These are phyloP conservation scores for Sciurus vulgaris DNA, from an alignment of 2,797 vertebrate species.

Conservation along the genomic window DNA sequence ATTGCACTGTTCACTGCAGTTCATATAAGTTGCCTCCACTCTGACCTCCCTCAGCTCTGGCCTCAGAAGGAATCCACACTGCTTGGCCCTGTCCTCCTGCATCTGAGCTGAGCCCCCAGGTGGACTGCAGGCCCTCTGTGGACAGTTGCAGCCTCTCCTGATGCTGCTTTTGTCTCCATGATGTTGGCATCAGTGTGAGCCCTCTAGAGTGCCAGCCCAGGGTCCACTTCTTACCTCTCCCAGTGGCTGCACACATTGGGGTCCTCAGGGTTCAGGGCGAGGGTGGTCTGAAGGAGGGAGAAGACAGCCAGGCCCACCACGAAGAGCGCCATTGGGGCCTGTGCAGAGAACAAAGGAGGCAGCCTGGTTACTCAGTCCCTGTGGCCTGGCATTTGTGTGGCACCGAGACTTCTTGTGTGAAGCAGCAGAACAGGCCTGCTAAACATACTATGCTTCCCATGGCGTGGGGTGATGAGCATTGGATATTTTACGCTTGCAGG, in stretches of 20 bases:
- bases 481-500: conserved; percentile 39
- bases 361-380: conserved; percentile 33
- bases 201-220: not conserved
- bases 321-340: conserved; percentile 89
- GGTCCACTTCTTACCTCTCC: conserved; percentile 92
- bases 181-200: not conserved
- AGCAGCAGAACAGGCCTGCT: not conserved
- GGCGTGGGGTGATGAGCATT: not conserved
- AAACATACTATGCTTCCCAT: not conserved
- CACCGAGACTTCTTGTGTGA: not conserved
- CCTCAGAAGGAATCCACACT: not conserved
- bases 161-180: not conserved
- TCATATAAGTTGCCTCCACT: not conserved
- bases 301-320: conserved; percentile 87
- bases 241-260: conserved; percentile 99
- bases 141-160: not conserved
- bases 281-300: conserved; percentile 86
- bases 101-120: not conserved
- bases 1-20: not conserved
- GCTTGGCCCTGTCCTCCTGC: not conserved
- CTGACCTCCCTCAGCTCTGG: not conserved
- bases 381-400: conserved; percentile 36
- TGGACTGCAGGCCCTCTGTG: not conserved
- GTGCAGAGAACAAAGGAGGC: conserved; percentile 53
- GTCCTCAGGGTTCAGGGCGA: conserved; percentile 96